These are phyloP conservation scores for Gryllus bimaculatus DNA, from an alignment of 1,140 invertebrate genomes.

Conservation along the genomic window DNA sequence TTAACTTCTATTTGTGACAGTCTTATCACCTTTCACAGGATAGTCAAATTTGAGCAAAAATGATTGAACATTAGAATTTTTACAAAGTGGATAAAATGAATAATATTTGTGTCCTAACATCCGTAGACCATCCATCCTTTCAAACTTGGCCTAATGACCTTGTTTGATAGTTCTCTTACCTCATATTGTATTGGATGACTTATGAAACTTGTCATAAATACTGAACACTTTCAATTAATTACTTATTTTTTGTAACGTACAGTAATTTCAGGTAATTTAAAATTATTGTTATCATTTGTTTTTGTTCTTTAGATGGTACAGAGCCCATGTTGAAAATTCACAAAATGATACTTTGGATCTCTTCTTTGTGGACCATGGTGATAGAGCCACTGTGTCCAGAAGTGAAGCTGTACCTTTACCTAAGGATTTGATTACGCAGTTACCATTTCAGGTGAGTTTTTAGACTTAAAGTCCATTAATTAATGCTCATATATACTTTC, in stretches of 20 bases:
- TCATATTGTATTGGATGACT: not conserved
- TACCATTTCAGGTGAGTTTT: not conserved
- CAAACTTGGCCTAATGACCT: too few species aligned
- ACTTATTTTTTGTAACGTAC: not conserved
- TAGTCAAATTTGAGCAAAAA: too few species aligned
- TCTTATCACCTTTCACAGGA: too few species aligned
- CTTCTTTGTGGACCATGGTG: not conserved
- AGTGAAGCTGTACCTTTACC: not conserved
- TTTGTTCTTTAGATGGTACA: not conserved
- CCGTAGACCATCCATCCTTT: too few species aligned
- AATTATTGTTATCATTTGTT: not conserved
- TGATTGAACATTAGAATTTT: too few species aligned
- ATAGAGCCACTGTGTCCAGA: not conserved
- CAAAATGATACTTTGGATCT: not conserved
- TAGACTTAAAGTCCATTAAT: too few species aligned
- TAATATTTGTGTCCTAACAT: too few species aligned
- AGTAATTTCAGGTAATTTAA: too few species aligned
- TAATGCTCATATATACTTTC: too few species aligned
- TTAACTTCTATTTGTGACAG: too few species aligned
- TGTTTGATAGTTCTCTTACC: too few species aligned
- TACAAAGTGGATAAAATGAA: too few species aligned
- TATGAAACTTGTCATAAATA: not conserved
- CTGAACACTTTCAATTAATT: not conserved
- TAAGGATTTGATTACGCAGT: not conserved
- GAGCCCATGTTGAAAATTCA: not conserved